phyloP scores from a whole-genome alignment of 2,888 invertebrate species.

The Allophyes oxyacanthae region DNA sequence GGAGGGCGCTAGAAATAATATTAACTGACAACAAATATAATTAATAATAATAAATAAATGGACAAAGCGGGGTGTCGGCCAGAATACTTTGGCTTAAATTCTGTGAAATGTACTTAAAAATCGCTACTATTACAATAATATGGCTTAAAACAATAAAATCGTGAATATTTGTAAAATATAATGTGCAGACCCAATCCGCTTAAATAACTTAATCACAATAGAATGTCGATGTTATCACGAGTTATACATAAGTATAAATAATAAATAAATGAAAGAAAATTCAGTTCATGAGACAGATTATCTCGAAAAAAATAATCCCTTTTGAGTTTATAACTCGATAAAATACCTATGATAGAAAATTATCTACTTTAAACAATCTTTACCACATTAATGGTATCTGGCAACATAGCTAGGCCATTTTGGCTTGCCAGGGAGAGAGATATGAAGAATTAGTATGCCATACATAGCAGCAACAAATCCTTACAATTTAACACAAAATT shows the following conservation, averaged over 20 bases:
- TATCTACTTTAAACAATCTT: background rate
- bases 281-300: constrained; percentile 47
- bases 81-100: constrained; percentile 15
- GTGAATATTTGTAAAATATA: too few species aligned
- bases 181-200: background rate
- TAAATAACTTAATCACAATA: constrained; percentile 23
- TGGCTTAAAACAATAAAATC: too few species aligned
- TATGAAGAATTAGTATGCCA: background rate
- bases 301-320: constrained; percentile 24
- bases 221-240: constrained; percentile 12
- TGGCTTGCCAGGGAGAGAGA: constrained; percentile 7
- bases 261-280: constrained; percentile 16
- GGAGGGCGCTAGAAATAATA: constrained; percentile 14
- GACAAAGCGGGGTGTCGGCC: constrained; percentile 7
- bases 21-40: background rate
- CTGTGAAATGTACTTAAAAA: constrained; percentile 4
- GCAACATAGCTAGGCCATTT: constrained; percentile 13
- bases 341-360: constrained; percentile 17
- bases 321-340: constrained; percentile 42
- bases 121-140: too few species aligned
- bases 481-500: background rate
- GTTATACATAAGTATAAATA: constrained; percentile 9
- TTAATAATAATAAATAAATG: too few species aligned
- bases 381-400: constrained; percentile 6
- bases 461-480: constrained; percentile 3